These are phyloP conservation scores for Dasyprocta punctata DNA, from an alignment of 2,113 vertebrate species.

Conservation along the genomic window DNA sequence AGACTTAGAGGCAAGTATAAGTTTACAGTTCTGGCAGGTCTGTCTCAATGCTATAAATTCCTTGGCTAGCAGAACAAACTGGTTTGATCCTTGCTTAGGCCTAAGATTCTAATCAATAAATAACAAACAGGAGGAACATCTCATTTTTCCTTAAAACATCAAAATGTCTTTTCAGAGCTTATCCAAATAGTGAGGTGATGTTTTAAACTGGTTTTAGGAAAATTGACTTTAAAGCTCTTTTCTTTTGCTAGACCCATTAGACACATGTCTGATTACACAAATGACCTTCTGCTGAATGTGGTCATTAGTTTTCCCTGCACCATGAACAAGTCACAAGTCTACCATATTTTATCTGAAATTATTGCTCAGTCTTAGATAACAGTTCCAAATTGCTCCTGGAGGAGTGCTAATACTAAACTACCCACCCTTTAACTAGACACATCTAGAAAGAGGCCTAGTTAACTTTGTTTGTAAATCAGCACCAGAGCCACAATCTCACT, in stretches of 20 bases:
- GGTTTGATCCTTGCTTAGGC: not conserved
- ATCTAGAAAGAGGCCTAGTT: not conserved
- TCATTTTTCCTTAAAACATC: slow-evolving; percentile 36
- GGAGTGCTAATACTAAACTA: not conserved
- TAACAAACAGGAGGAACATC: not conserved
- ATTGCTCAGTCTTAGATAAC: not conserved
- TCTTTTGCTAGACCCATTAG: not conserved
- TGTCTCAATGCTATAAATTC: not conserved
- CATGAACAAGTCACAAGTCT: not conserved
- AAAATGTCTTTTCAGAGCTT: not conserved
- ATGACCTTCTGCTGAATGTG: not conserved
- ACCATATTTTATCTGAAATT: not conserved
- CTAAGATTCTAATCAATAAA: not conserved
- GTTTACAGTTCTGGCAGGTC: not conserved
- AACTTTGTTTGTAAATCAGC: slow-evolving; percentile 22
- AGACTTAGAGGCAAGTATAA: too few relatives aligned
- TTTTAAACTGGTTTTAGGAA: slow-evolving; percentile 44
- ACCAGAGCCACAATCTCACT: not conserved
- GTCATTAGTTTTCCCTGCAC: not conserved
- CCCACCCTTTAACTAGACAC: not conserved
- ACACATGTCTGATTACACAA: not conserved
- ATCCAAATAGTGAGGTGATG: slow-evolving; percentile 25
- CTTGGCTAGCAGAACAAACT: not conserved
- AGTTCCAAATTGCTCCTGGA: not conserved
- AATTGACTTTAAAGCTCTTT: slow-evolving; percentile 17